Evolutionary conservation across 2,113 vertebrate genomes (phyloP), one percentile per base, ranked within the genome.

Genomic region (Siniperca knerii): DNA sequence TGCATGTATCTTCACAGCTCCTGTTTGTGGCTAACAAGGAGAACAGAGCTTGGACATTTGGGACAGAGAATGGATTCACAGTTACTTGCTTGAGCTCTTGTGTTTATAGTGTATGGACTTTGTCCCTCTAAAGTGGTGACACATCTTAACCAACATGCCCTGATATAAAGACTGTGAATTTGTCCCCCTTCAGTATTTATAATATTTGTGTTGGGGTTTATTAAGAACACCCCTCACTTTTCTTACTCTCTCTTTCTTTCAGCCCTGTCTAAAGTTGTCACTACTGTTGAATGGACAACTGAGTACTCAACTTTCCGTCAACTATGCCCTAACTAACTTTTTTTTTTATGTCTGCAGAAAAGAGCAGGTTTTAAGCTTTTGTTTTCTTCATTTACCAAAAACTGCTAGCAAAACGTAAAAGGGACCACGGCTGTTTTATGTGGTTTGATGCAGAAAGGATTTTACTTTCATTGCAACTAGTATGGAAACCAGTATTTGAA

Each of bases 61-160:
- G 82, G 52, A 88, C 81, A 9, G 29, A 71, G 13, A 8, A 33
- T 20, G 44, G 6, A 68, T 74, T 88, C 84, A 86, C 25, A 46
- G 78, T 78, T 25, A 35, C 64, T 46, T 75, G 75, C 42, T 57
- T 62, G 57, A 79, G 54, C 80, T 76, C 35, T 78, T 64, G 21
- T 75, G 75, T 94, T 93, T 93, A 93, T 91, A 81, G 70, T 8
- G 4, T 20, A 0, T 88, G 92, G 82, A 94, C 92, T 50, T 90
- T 94, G 92, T 85, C 77, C 91, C 78, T 4, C 11, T 23, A 15
- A 84, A 90, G 75, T 9, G 9, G 40, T 79, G 42, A 84, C 66
- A 8, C 60, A 66, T 81, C 68, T 70, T 79, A 33, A 61, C 48
- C 71, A 57, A 79, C 66, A 83, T 65, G 57, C 21, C n/a, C 8